These are phyloP conservation scores for Cossypha niveicapilla DNA, from an alignment of 2,797 vertebrate genomes.

Conservation along the genomic window DNA sequence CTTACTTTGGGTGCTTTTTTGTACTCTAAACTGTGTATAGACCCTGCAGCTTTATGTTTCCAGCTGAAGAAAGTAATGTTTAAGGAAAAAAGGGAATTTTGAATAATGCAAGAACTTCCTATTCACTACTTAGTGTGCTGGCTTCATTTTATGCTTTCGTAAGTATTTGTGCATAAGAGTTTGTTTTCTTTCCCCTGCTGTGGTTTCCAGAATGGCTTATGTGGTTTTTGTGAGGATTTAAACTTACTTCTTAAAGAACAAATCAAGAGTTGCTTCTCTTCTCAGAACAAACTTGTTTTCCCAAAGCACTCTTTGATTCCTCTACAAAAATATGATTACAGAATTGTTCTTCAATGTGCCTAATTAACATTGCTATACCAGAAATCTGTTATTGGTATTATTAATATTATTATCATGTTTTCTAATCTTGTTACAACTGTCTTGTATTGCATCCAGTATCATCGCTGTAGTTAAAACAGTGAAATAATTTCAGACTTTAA, in stretches of 20 bases:
- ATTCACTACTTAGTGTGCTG: neutral
- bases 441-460: neutral
- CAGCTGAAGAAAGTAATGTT: neutral
- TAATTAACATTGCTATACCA: neutral
- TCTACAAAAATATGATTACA: neutral
- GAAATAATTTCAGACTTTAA: neutral
- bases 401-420: neutral
- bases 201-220: neutral
- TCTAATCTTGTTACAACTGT: neutral
- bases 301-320: neutral
- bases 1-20: neutral
- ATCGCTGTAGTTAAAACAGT: neutral
- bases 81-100: neutral
- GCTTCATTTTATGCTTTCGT: neutral
- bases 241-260: neutral
- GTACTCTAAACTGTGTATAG: neutral
- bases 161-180: neutral
- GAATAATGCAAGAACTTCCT: neutral
- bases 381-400: neutral
- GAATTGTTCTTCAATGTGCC: neutral
- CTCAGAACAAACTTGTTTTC: neutral
- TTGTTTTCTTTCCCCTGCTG: neutral
- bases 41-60: neutral
- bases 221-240: neutral
- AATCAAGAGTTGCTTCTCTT: neutral